These are phyloP conservation scores for Philhelius pedissequus DNA, from an alignment of 2,888 invertebrate species.

Conservation along the genomic window DNA sequence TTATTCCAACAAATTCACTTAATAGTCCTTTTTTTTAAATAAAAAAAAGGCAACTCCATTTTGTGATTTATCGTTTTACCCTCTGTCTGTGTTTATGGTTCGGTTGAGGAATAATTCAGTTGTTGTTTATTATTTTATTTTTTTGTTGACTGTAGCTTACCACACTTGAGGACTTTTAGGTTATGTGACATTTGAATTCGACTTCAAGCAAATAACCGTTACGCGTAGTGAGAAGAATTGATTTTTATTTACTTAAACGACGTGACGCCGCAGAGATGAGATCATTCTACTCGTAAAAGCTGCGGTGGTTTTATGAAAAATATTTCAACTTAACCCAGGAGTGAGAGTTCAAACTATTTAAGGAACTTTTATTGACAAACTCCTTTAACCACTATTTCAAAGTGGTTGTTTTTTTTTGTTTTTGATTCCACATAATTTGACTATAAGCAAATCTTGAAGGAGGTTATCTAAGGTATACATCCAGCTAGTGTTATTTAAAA, in stretches of 20 bases:
- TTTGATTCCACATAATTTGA: neutral
- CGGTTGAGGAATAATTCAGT: neutral
- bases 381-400: neutral
- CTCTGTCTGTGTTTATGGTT: neutral
- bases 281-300: neutral
- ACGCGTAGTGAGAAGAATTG: neutral
- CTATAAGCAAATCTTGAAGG: neutral
- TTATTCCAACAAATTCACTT: slow-evolving; percentile 42
- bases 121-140: neutral
- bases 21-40: slow-evolving; percentile 8
- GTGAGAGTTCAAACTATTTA: neutral
- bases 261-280: neutral
- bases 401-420: neutral
- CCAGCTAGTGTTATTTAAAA: neutral
- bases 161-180: neutral
- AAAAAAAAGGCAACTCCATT: neutral
- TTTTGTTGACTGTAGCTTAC: neutral
- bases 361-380: neutral
- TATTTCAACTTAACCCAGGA: neutral
- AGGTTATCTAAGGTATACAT: neutral
- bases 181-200: neutral
- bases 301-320: neutral
- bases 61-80: slow-evolving; percentile 15
- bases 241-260: neutral
- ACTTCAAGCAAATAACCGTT: neutral